Evolutionary conservation across 2,888 invertebrate genomes (phyloP).

Genomic region (Brassicogethes aeneus): DNA sequence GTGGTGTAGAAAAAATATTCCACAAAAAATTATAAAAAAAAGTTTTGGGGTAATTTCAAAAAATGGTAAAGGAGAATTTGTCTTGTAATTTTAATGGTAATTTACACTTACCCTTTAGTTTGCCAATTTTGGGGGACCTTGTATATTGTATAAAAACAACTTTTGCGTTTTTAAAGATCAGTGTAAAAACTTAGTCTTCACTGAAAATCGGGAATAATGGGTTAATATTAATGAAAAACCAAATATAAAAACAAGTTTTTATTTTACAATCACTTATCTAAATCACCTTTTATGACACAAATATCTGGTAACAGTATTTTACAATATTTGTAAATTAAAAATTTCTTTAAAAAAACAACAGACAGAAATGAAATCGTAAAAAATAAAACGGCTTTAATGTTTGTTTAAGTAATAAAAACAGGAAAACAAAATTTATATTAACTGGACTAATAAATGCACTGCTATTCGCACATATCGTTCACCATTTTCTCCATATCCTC

Average conservation of each 20-base stretch:
- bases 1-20: too few relatives aligned
- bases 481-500: conserved; percentile 73
- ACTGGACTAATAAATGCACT: conserved; percentile 6
- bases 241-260: conserved; percentile 8
- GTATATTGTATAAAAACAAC: too few relatives aligned
- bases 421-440: conserved; percentile 9
- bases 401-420: conserved; percentile 6
- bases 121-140: too few relatives aligned
- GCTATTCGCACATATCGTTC: conserved; percentile 45
- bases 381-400: not conserved
- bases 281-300: conserved; percentile 3
- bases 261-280: conserved; percentile 2
- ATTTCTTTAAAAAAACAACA: not conserved
- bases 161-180: too few relatives aligned
- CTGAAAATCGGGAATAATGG: too few relatives aligned
- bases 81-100: too few relatives aligned
- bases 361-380: not conserved
- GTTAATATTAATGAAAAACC: not conserved
- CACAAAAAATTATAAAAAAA: too few relatives aligned
- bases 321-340: conserved; percentile 1
- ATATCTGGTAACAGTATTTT: conserved; percentile 1
- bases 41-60: too few relatives aligned
- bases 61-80: too few relatives aligned
- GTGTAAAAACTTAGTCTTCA: too few relatives aligned
- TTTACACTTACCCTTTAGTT: too few relatives aligned